Evolutionary conservation across 2,113 vertebrate genomes (phyloP).

Genomic region (Arenaria interpres): DNA sequence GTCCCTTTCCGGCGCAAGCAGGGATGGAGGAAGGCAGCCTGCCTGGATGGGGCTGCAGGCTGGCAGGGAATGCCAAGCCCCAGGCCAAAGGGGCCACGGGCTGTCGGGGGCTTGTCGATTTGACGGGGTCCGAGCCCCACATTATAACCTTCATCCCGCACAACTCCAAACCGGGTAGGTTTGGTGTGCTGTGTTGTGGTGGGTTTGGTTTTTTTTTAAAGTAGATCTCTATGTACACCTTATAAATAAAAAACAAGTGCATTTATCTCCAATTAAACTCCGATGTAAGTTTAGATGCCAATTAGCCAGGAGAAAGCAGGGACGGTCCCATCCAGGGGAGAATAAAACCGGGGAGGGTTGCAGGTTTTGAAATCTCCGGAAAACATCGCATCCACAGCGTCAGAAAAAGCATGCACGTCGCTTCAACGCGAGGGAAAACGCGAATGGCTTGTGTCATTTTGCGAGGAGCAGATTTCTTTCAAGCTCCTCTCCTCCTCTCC

Average conservation of each 20-base stretch:
- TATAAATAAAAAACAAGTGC: conserved; percentile 53
- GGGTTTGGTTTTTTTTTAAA: neutral
- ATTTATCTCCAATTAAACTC: conserved; percentile 67
- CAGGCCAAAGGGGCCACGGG: neutral
- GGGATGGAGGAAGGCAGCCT: neutral
- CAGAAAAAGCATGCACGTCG: neutral
- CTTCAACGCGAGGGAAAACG: neutral
- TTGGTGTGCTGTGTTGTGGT: neutral
- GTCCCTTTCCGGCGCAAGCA: neutral
- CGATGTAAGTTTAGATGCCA: conserved; percentile 65
- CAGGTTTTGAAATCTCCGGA: neutral
- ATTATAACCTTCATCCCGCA: neutral
- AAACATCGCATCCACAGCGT: fast-evolving
- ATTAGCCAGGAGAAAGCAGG: neutral
- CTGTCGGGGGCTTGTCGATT: neutral
- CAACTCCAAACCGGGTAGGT: neutral
- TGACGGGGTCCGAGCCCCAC: fast-evolving
- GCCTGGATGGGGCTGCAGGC: fast-evolving
- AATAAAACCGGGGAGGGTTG: fast-evolving
- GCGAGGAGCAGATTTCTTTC: conserved; percentile 8
- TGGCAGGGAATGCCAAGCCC: neutral
- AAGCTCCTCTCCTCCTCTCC: neutral
- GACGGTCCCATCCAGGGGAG: neutral
- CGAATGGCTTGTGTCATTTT: neutral
- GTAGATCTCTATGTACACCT: neutral